These are phyloP conservation scores for Numenius arquata DNA, from an alignment of 2,113 vertebrate genomes.

Conservation along the genomic window DNA sequence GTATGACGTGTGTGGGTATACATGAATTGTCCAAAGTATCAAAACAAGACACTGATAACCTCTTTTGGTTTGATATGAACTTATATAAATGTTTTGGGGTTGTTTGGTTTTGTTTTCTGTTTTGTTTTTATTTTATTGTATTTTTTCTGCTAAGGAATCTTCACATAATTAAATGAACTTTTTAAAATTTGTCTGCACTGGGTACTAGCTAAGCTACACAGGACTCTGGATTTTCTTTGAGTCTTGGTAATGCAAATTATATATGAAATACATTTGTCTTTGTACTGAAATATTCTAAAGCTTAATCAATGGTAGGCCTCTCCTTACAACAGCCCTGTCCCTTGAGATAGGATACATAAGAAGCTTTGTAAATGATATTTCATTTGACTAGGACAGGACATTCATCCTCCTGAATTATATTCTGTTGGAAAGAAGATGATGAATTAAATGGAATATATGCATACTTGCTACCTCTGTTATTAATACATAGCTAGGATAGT, in stretches of 20 bases:
- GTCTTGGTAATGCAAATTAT: not conserved
- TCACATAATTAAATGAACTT: not conserved
- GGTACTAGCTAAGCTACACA: not conserved
- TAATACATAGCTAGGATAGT: conserved; percentile 29
- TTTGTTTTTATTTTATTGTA: not conserved
- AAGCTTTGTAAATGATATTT: conserved; percentile 56
- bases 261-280: conserved; percentile 8
- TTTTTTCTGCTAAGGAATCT: not conserved
- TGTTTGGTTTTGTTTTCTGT: too few relatives aligned
- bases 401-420: conserved; percentile 57
- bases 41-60: not conserved
- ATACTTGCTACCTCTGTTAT: conserved; percentile 40
- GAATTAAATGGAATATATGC: conserved; percentile 43
- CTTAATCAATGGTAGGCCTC: conserved; percentile 28
- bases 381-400: conserved; percentile 39
- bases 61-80: not conserved
- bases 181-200: not conserved
- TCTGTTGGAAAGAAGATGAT: conserved; percentile 38
- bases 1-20: not conserved
- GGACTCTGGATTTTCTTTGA: not conserved
- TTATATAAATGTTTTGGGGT: not conserved
- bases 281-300: conserved; percentile 29
- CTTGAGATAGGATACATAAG: conserved; percentile 25
- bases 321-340: conserved; percentile 20
- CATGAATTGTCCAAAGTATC: not conserved